Conservation (phyloP, 2,113 vertebrate genomes). For the Notechis scutatus region DNA sequence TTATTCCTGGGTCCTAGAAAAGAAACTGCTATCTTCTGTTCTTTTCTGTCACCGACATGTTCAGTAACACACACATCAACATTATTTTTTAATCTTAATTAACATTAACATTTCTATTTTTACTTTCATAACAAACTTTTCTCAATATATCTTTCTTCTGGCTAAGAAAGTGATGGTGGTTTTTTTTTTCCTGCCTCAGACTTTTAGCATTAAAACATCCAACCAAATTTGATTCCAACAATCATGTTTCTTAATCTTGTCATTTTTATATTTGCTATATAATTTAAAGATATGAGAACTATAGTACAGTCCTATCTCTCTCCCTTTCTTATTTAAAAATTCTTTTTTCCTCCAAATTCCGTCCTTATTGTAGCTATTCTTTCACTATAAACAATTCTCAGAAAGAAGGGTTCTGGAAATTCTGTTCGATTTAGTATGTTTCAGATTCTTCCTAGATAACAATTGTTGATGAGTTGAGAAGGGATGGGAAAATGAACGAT, state of each 20-base stretch:
- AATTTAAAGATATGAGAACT: background rate
- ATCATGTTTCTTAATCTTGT: background rate
- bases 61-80: background rate
- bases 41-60: background rate
- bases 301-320: background rate
- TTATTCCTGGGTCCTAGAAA: background rate
- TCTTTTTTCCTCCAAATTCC: background rate
- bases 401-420: background rate
- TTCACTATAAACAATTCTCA: background rate
- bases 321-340: background rate
- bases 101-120: background rate
- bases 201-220: background rate
- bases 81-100: background rate
- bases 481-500: background rate
- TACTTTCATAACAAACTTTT: background rate
- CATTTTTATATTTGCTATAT: background rate
- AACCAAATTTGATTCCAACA: background rate
- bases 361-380: background rate
- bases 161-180: background rate
- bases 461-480: background rate
- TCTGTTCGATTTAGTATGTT: background rate
- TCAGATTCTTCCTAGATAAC: constrained; percentile 13
- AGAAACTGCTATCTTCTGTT: background rate
- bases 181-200: background rate
- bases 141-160: background rate